phyloP scores from a whole-genome alignment of 2,888 invertebrate genomes.

The Saturnia japonica region DNA sequence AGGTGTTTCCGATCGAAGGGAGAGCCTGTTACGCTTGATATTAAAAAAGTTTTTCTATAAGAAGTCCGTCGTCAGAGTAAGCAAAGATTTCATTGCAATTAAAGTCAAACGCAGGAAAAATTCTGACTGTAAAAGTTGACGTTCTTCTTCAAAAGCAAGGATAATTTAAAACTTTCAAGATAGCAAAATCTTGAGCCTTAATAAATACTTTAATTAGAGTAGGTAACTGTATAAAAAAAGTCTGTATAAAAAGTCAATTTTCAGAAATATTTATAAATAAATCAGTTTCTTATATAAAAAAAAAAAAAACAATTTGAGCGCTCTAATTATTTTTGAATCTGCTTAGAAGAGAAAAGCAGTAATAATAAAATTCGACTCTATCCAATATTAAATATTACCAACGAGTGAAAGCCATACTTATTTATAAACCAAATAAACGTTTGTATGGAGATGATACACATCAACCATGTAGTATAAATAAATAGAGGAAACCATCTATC shows the following conservation, averaged over 20 bases:
- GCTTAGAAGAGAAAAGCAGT: neutral
- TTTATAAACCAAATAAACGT: neutral
- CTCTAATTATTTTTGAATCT: neutral
- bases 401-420: too few relatives aligned
- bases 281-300: neutral
- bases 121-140: slow-evolving; percentile 33
- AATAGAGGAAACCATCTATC: slow-evolving; percentile 68
- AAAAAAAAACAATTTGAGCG: neutral
- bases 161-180: slow-evolving; percentile 5
- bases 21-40: slow-evolving; percentile 70
- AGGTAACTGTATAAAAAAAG: neutral
- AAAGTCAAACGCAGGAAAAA: slow-evolving; percentile 48
- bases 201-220: neutral
- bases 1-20: slow-evolving; percentile 70
- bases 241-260: neutral
- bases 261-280: neutral
- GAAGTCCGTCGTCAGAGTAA: slow-evolving; percentile 49
- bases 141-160: neutral
- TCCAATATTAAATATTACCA: too few relatives aligned
- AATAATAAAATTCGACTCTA: too few relatives aligned
- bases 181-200: neutral
- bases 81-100: slow-evolving; percentile 60
- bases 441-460: neutral
- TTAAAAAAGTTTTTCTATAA: slow-evolving; percentile 78
- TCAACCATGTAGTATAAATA: slow-evolving; percentile 57